Conservation (phyloP, 2,797 vertebrate genomes). For the Microctenopoma steveboyesi region DNA sequence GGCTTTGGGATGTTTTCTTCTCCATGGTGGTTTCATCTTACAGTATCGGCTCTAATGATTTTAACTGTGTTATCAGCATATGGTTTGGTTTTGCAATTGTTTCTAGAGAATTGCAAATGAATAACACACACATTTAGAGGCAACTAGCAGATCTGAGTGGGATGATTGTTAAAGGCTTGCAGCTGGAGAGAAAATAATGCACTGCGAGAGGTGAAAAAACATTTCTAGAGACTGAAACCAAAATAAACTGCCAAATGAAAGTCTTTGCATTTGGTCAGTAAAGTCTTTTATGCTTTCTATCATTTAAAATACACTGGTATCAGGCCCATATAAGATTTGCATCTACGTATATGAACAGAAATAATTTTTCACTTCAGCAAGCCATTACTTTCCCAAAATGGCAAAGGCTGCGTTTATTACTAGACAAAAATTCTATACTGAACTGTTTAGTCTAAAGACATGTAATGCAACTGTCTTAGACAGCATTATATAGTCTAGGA, state of each 20-base stretch:
- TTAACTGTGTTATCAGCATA: constrained; percentile 57
- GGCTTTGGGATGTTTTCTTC: constrained; percentile 69
- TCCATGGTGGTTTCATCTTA: constrained; percentile 58
- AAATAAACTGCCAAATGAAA: constrained; percentile 11
- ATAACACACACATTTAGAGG: constrained; percentile 28
- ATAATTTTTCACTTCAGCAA: constrained; percentile 15
- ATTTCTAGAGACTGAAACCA: constrained; percentile 26
- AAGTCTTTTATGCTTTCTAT: constrained; percentile 5
- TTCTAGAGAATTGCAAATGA: constrained; percentile 33
- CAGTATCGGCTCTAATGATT: constrained; percentile 67
- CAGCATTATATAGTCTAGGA: constrained; percentile 42
- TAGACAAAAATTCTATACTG: constrained; percentile 23
- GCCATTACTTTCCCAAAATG: constrained; percentile 20
- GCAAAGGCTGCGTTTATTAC: constrained; percentile 24
- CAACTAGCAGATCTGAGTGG: constrained; percentile 10
- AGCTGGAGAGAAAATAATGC: constrained; percentile 38
- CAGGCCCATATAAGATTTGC: constrained; percentile 33
- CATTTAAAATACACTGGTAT: constrained; percentile 11
- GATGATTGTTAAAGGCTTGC: constrained; percentile 24
- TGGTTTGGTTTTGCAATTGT: constrained; percentile 52
- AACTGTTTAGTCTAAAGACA: constrained; percentile 56
- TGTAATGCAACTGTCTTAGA: constrained; percentile 25
- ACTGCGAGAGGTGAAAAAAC: constrained; percentile 22
- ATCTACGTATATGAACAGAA: constrained; percentile 7
- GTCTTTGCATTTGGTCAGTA: constrained; percentile 2